Evolutionary conservation across 1,140 invertebrate species (phyloP), one percentile per base, ranked within the genome.

Genomic region (Oscheius sp.): DNA sequence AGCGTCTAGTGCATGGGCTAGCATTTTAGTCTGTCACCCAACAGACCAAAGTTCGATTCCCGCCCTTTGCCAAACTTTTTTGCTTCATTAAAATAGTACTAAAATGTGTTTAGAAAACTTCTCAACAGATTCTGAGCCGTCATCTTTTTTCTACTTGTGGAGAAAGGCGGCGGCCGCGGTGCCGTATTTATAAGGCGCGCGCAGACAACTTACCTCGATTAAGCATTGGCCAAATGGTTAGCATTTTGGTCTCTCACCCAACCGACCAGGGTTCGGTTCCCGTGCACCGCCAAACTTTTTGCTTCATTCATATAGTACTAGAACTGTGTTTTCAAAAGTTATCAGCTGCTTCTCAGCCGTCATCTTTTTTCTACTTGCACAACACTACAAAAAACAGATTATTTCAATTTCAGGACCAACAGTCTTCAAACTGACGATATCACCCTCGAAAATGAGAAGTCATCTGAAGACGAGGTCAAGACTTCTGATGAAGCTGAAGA

Each of bases 1-100:
- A n/a, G n/a, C n/a, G n/a, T n/a, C n/a, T n/a, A n/a, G n/a, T n/a
- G n/a, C n/a, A n/a, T n/a, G n/a, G 90, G 90, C 88, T 91, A 91
- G 90, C 90, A 91, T 91, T 90, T 88, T 89, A 90, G 90, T 90
- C 89, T 91, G 88, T 91, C 90, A 91, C 90, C 89, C 89, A 89
- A 89, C 88, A 90, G 90, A 89, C 89, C 89, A 89, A 89, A 89
- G 89, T 91, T 91, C 90, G 89, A 90, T 91, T 91, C 90, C 90
- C 90, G 89, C 90, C 90, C 90, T 88, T 89, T 89, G 89, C 90
- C 90, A 45, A 73, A 74, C 77, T 72, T 79, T 84, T 78, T 72
- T 66, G 49, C 23, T 55, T 55, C 28, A 20, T 55, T 55, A 20
- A 10, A 42, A 10, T 42, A 10, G n/a, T 42, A 10, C n/a, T 10